A percentile compares a stretch with the other conserved stretches of the same genome.
These are phyloP conservation scores for Cenopis cana DNA, from an alignment of 2,888 invertebrate genomes.

Conservation along the genomic window DNA sequence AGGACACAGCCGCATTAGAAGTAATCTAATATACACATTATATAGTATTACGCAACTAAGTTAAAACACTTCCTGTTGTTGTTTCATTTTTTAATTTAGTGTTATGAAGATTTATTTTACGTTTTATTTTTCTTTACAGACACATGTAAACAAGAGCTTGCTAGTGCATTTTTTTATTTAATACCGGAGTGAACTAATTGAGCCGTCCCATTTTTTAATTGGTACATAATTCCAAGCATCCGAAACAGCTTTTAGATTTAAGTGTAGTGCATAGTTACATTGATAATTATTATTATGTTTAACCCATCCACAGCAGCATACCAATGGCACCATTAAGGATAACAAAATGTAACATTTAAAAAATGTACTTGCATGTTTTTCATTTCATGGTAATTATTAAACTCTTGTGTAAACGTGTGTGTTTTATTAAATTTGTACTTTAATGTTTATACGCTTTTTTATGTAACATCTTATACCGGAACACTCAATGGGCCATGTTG, in stretches of 20 bases:
- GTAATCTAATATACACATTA: slow-evolving; percentile 50
- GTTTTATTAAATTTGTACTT: slow-evolving; percentile 46
- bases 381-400: slow-evolving; percentile 78
- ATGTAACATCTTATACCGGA: too few relatives aligned
- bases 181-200: slow-evolving; percentile 38
- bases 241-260: slow-evolving; percentile 58
- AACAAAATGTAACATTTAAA: slow-evolving; percentile 69
- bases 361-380: slow-evolving; percentile 81
- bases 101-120: slow-evolving; percentile 48
- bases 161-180: slow-evolving; percentile 57
- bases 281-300: slow-evolving; percentile 64
- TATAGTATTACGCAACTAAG: slow-evolving; percentile 51
- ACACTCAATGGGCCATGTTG: too few relatives aligned
- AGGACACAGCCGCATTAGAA: slow-evolving; percentile 54
- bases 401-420: slow-evolving; percentile 57
- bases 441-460: too few relatives aligned
- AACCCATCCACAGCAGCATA: slow-evolving; percentile 75
- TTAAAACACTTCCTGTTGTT: slow-evolving; percentile 54
- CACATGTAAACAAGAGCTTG: slow-evolving; percentile 52
- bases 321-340: slow-evolving; percentile 68
- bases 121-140: slow-evolving; percentile 43
- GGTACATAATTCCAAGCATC: slow-evolving; percentile 53
- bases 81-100: slow-evolving; percentile 48
- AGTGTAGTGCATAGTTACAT: slow-evolving; percentile 49
- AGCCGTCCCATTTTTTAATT: slow-evolving; percentile 69